Evolutionary conservation across 2,888 invertebrate species (phyloP).

Genomic region (Liposcelis brunnea): DNA sequence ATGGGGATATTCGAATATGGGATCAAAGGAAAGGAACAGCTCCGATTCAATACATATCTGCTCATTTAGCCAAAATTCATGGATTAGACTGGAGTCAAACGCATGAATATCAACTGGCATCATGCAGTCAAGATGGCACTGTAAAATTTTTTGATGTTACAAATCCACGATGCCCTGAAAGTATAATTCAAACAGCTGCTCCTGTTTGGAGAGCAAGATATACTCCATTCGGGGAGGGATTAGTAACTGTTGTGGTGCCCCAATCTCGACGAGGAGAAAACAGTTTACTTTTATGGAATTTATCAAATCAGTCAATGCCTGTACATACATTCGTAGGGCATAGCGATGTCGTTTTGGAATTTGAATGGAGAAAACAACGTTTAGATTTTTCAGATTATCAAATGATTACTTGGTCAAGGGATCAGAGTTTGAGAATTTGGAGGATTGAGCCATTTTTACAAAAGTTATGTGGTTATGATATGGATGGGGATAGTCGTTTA

Average conservation of each 20-base stretch:
- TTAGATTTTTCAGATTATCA: slow-evolving; percentile 52
- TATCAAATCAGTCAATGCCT: slow-evolving; percentile 48
- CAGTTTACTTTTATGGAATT: slow-evolving; percentile 61
- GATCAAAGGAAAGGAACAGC: slow-evolving; percentile 75
- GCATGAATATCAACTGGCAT: slow-evolving; percentile 68
- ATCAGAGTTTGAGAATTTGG: slow-evolving; percentile 83
- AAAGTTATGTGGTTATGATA: slow-evolving; percentile 60
- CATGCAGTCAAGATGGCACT: slow-evolving; percentile 88
- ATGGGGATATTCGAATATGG: slow-evolving; percentile 92
- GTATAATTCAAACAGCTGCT: slow-evolving; percentile 63
- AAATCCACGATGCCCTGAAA: slow-evolving; percentile 69
- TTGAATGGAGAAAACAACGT: slow-evolving; percentile 71
- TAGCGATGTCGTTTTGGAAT: slow-evolving; percentile 84
- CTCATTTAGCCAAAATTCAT: slow-evolving; percentile 74
- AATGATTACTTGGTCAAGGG: slow-evolving; percentile 87
- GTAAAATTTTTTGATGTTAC: slow-evolving; percentile 88
- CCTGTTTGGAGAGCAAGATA: slow-evolving; percentile 89
- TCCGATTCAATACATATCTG: slow-evolving; percentile 84
- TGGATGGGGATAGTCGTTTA: slow-evolving; percentile 29
- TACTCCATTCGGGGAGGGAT: slow-evolving; percentile 75
- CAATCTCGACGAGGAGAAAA: slow-evolving; percentile 79
- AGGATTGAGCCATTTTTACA: slow-evolving; percentile 70
- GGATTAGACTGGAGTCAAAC: slow-evolving; percentile 88
- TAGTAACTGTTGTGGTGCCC: slow-evolving; percentile 83
- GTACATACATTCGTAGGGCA: slow-evolving; percentile 89